Evolutionary conservation across 1,140 invertebrate genomes (phyloP).

Genomic region (Scaptomyza pallida): DNA sequence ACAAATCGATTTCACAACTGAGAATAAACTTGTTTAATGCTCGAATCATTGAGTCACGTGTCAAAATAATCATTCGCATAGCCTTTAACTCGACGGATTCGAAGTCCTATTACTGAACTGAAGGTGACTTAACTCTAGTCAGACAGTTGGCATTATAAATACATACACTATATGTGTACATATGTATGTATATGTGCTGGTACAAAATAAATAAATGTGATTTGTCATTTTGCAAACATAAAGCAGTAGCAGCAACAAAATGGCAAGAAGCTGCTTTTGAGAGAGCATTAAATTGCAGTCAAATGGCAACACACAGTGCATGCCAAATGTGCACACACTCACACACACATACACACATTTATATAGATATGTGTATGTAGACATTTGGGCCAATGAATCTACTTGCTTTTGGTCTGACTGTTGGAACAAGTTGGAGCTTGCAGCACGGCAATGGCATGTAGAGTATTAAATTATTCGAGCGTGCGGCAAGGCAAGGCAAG

Average conservation of each 20-base stretch:
- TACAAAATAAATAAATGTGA: conserved; percentile 80
- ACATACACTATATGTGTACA: background rate
- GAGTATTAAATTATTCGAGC: conserved; percentile 80
- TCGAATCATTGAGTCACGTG: conserved; percentile 62
- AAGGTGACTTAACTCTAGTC: conserved; percentile 45
- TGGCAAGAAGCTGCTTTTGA: conserved; percentile 46
- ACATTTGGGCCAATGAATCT: conserved; percentile 52
- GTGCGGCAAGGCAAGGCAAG: conserved; percentile 45
- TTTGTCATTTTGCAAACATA: conserved; percentile 81
- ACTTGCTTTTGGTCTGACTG: conserved; percentile 36
- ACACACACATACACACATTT: conserved; percentile 22
- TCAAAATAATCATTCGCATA: conserved; percentile 51
- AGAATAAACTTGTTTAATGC: conserved; percentile 10
- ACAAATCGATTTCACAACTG: conserved; percentile 26
- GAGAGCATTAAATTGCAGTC: conserved; percentile 80
- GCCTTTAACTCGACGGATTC: conserved; percentile 38
- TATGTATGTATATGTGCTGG: conserved; percentile 7
- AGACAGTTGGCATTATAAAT: conserved; percentile 25
- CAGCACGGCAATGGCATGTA: conserved; percentile 2
- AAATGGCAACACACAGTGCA: conserved; percentile 79
- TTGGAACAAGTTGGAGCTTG: conserved; percentile 10
- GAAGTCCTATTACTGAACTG: conserved; percentile 28
- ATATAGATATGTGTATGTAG: conserved; percentile 5
- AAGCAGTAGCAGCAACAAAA: conserved; percentile 49
- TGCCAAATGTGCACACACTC: conserved; percentile 60